These are phyloP conservation scores for Ostrea edulis DNA, from an alignment of 1,140 invertebrate genomes.

Conservation along the genomic window DNA sequence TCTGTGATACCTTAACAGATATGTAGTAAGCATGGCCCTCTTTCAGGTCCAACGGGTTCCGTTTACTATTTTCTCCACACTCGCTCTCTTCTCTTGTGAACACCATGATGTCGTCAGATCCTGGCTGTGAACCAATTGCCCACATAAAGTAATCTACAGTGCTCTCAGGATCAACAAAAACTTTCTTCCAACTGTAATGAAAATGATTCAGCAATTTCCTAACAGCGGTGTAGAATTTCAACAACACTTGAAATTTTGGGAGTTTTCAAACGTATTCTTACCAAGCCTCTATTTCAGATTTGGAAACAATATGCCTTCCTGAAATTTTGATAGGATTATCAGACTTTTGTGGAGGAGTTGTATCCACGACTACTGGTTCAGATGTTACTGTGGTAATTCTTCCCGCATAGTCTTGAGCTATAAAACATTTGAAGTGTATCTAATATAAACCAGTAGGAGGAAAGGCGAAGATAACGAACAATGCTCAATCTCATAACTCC, in stretches of 20 bases:
- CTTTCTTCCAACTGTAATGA: slow-evolving; percentile 59
- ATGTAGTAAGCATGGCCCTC: slow-evolving; percentile 64
- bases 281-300: slow-evolving; percentile 46
- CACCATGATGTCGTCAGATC: slow-evolving; percentile 57
- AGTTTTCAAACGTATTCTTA: neutral
- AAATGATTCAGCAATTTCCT: neutral
- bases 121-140: slow-evolving; percentile 59
- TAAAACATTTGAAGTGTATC: neutral
- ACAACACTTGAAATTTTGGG: neutral
- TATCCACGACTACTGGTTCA: slow-evolving; percentile 57
- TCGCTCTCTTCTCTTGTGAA: slow-evolving; percentile 38
- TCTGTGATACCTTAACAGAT: slow-evolving; percentile 58
- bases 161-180: slow-evolving; percentile 61
- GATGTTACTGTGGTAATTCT: slow-evolving; percentile 57
- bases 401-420: slow-evolving; percentile 56
- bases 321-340: slow-evolving; percentile 47
- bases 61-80: slow-evolving; percentile 45
- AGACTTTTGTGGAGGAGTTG: slow-evolving; percentile 59
- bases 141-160: slow-evolving; percentile 54
- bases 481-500: too few species aligned
- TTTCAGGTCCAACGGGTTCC: slow-evolving; percentile 17
- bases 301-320: slow-evolving; percentile 51
- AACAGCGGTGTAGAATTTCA: too few species aligned
- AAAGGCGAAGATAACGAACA: too few species aligned
- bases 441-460: too few species aligned